Conservation (phyloP, 2,113 vertebrate species). For the Chascanopsetta lugubris region DNA sequence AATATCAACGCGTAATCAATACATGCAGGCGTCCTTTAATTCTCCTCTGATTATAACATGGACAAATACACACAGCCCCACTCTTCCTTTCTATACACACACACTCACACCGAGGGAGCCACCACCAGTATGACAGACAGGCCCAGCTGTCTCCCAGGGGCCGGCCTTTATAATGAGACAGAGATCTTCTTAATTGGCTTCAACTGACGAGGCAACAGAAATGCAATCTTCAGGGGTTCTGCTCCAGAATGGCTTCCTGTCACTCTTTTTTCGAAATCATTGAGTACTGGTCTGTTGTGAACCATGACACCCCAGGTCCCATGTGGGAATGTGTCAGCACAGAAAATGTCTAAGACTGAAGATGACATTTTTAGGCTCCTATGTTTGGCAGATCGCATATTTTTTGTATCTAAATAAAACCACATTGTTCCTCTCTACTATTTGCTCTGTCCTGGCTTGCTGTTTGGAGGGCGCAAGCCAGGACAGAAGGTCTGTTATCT, state of each 20-base stretch:
- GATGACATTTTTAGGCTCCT: no score
- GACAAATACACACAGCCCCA: slow-evolving; percentile 29
- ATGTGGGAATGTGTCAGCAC: slow-evolving; percentile 20
- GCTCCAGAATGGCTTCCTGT: slow-evolving; percentile 53
- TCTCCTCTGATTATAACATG: slow-evolving; percentile 38
- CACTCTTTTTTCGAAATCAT: slow-evolving; percentile 15
- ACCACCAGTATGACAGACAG: slow-evolving; percentile 61
- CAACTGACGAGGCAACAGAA: slow-evolving; percentile 84
- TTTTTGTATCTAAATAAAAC: no score
- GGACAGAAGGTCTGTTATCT: no score
- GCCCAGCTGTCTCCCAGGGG: slow-evolving; percentile 77
- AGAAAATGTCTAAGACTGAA: neutral
- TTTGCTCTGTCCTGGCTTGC: no score
- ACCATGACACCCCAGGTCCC: slow-evolving; percentile 28
- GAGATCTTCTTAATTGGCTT: slow-evolving; percentile 85
- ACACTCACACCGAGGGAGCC: slow-evolving; percentile 46
- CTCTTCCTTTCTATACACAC: slow-evolving; percentile 13
- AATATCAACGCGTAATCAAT: no score
- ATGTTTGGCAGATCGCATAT: no score
- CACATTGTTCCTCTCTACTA: no score
- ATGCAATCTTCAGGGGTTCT: slow-evolving; percentile 82
- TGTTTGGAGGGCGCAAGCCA: no score
- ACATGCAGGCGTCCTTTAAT: slow-evolving; percentile 23
- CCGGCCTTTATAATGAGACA: slow-evolving; percentile 84
- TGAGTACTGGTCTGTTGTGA: slow-evolving; percentile 37